Conservation (phyloP, 2,888 invertebrate genomes). For the Latheticus oryzae region DNA sequence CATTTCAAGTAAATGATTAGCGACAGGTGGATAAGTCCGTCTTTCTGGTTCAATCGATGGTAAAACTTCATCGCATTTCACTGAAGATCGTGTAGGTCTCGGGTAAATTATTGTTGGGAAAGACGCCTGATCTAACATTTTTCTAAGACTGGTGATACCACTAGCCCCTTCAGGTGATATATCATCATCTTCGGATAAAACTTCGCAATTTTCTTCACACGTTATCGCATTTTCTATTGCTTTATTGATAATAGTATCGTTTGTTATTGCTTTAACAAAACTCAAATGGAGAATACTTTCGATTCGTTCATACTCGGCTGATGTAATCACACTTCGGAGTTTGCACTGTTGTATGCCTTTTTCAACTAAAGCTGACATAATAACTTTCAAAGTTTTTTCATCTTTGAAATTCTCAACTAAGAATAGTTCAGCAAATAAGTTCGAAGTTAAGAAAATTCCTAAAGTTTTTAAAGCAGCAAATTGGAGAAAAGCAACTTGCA, state of each 20-base stretch:
- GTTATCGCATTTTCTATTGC: too few relatives aligned
- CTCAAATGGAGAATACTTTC: conserved; percentile 65
- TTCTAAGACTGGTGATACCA: too few relatives aligned
- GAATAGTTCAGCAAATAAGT: conserved; percentile 69
- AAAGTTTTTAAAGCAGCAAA: conserved; percentile 70
- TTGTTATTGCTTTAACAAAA: conserved; percentile 60
- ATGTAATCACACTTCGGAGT: conserved; percentile 64
- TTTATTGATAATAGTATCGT: too few relatives aligned
- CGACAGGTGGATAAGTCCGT: conserved; percentile 64
- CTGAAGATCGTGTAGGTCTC: too few relatives aligned
- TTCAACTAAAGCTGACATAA: conserved; percentile 64
- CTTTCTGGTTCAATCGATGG: neutral
- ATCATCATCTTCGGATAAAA: too few relatives aligned
- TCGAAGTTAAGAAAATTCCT: conserved; percentile 67
- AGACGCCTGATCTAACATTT: too few relatives aligned
- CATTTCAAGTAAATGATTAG: conserved; percentile 72
- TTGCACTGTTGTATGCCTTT: conserved; percentile 66
- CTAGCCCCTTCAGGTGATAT: too few relatives aligned
- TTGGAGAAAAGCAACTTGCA: conserved; percentile 69
- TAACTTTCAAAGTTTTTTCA: conserved; percentile 57
- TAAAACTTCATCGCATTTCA: too few relatives aligned
- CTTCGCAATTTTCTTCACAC: too few relatives aligned
- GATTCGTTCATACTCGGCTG: conserved; percentile 67
- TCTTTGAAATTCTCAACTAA: conserved; percentile 64
- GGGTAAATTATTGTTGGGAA: too few relatives aligned